Evolutionary conservation across 2,888 invertebrate genomes (phyloP).

Genomic region (Euspilapteryx auroguttella): DNA sequence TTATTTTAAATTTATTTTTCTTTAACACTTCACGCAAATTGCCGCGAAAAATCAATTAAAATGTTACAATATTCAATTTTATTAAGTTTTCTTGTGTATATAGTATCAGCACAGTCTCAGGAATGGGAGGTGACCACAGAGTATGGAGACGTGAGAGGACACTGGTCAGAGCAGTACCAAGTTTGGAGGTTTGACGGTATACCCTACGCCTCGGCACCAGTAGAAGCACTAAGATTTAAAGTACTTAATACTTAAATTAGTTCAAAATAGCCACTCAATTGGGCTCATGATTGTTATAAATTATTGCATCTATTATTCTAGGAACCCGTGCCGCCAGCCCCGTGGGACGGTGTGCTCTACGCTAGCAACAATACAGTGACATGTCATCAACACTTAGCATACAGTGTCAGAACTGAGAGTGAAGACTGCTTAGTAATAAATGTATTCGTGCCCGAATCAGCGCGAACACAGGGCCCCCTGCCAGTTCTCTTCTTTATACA

Average conservation of each 20-base stretch:
- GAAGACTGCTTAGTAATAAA: constrained; percentile 4
- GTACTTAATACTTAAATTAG: not conserved
- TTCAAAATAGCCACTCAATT: too few relatives aligned
- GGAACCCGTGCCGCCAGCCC: constrained; percentile 1
- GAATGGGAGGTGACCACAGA: constrained; percentile 2
- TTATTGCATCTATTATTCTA: too few relatives aligned
- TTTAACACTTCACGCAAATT: too few relatives aligned
- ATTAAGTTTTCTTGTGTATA: too few relatives aligned
- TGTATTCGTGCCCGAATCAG: constrained; percentile 1
- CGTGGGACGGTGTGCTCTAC: constrained; percentile 1
- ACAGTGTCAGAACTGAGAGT: not conserved
- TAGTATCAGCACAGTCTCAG: too few relatives aligned
- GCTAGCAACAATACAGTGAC: not conserved
- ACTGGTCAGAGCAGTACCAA: constrained; percentile 1
- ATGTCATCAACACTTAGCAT: not conserved
- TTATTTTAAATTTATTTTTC: too few relatives aligned
- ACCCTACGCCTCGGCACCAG: constrained; percentile 1
- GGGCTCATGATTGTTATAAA: too few relatives aligned
- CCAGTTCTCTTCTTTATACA: constrained; percentile 2
- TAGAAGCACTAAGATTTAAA: not conserved
- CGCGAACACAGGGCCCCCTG: not conserved
- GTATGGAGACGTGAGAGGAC: constrained; percentile 3
- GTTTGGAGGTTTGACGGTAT: constrained; percentile 2
- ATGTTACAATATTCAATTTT: too few relatives aligned
- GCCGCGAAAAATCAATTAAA: too few relatives aligned